phyloP scores from a whole-genome alignment of 2,797 vertebrate genomes.

The Arctocebus calabarensis region DNA sequence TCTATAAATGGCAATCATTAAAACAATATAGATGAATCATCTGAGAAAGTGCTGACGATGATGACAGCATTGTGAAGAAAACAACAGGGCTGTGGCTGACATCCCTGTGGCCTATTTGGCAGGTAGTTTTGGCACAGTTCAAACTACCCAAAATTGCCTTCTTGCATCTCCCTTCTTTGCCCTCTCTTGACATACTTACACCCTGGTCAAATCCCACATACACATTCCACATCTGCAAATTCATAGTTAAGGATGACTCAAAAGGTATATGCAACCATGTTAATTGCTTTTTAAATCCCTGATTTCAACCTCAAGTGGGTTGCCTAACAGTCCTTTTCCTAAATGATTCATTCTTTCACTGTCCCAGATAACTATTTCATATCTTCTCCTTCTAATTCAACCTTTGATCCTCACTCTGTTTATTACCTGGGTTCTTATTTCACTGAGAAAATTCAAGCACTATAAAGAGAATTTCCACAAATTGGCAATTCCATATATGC shows the following conservation, averaged over 20 bases:
- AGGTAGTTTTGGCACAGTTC: not conserved
- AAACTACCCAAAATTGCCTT: not conserved
- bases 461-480: not conserved
- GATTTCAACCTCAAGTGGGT: too few relatives aligned
- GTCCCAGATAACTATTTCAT: not conserved
- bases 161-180: not conserved
- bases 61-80: not conserved
- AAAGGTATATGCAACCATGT: too few relatives aligned
- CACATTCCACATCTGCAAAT: not conserved
- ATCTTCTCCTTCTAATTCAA: not conserved
- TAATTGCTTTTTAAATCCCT: not conserved
- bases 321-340: not conserved
- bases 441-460: not conserved
- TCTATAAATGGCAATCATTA: not conserved
- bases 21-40: not conserved
- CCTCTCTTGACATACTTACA: not conserved
- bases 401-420: not conserved
- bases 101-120: not conserved
- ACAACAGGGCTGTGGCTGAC: not conserved
- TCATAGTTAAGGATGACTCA: not conserved
- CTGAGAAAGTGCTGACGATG: not conserved
- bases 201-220: not conserved
- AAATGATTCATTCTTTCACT: not conserved
- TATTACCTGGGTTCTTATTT: not conserved
- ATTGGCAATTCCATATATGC: not conserved